phyloP scores from a whole-genome alignment of 2,888 invertebrate species.

The Oscheius sp. region DNA sequence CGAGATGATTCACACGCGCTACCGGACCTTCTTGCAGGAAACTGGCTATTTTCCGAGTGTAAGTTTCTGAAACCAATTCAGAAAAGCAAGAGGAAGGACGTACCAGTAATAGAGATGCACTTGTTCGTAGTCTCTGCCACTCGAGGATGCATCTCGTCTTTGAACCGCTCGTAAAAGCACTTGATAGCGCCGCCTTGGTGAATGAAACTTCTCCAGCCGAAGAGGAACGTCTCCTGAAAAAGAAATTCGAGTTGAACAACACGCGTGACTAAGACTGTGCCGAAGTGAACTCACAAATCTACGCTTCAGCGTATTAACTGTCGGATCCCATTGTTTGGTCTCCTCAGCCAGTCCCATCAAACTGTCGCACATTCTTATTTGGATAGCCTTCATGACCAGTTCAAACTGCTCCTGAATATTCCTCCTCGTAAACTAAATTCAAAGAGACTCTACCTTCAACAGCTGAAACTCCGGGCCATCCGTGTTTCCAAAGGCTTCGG shows the following conservation, averaged over 20 bases:
- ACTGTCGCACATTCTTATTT: constrained; percentile 16
- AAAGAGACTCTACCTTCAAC: not conserved
- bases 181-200: constrained; percentile 6
- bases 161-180: not conserved
- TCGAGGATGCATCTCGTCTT: not conserved
- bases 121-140: not conserved
- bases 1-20: too few species aligned
- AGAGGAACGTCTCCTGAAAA: constrained; percentile 12
- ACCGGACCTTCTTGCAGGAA: too few species aligned
- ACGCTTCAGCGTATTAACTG: not conserved
- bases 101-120: not conserved
- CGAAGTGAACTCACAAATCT: constrained; percentile 10
- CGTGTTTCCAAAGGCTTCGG: not conserved
- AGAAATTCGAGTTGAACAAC: not conserved
- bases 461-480: not conserved
- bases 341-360: constrained; percentile 8
- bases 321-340: constrained; percentile 13
- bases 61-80: not conserved
- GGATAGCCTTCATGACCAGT: not conserved
- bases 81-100: not conserved
- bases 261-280: too few species aligned
- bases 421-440: not conserved
- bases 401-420: constrained; percentile 1
- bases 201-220: constrained; percentile 23
- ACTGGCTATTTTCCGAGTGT: too few species aligned